Percentiles rank a stretch among this genome's conserved stretches.
Evolutionary conservation across 2,113 vertebrate genomes (phyloP).

Genomic region (Notarius quadriscutis): DNA sequence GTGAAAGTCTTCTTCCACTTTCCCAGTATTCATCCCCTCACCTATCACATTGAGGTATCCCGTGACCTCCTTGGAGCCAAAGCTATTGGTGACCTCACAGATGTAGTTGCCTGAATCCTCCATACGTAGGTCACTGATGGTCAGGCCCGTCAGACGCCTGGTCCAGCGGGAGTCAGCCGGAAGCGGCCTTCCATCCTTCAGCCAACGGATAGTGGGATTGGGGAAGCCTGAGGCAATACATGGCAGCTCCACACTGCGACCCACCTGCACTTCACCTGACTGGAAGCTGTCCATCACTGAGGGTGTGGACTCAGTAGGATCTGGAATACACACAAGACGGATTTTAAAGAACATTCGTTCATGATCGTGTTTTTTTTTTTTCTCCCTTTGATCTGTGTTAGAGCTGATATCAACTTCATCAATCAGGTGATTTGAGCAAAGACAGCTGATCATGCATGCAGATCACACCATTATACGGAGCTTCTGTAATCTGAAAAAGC

Average conservation of each 20-base stretch:
- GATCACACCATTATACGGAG: not conserved
- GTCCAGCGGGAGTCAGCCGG: conserved; percentile 89
- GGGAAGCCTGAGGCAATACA: conserved; percentile 95
- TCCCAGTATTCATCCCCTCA: conserved; percentile 59
- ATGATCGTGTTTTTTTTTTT: not conserved
- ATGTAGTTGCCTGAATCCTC: conserved; percentile 97
- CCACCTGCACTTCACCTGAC: conserved; percentile 85
- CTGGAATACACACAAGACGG: conserved; percentile 55
- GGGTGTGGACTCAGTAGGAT: conserved; percentile 92
- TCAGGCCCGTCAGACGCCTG: conserved; percentile 87
- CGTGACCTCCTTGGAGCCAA: conserved; percentile 92
- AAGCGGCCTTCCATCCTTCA: conserved; percentile 91
- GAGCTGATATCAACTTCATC: not conserved
- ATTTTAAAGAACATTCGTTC: not conserved
- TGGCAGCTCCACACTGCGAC: conserved; percentile 86
- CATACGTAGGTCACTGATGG: conserved; percentile 85
- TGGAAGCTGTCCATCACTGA: conserved; percentile 94
- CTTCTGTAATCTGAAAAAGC: not conserved
- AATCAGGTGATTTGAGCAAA: not conserved
- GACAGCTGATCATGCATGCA: not conserved
- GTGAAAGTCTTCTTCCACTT: not conserved
- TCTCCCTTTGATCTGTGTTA: not conserved
- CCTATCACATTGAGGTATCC: conserved; percentile 91
- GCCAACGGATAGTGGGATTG: conserved; percentile 91
- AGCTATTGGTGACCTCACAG: conserved; percentile 98